Base-by-base conservation (phyloP, 2,113 vertebrate genomes). In the Seriola aureovittata region DNA sequence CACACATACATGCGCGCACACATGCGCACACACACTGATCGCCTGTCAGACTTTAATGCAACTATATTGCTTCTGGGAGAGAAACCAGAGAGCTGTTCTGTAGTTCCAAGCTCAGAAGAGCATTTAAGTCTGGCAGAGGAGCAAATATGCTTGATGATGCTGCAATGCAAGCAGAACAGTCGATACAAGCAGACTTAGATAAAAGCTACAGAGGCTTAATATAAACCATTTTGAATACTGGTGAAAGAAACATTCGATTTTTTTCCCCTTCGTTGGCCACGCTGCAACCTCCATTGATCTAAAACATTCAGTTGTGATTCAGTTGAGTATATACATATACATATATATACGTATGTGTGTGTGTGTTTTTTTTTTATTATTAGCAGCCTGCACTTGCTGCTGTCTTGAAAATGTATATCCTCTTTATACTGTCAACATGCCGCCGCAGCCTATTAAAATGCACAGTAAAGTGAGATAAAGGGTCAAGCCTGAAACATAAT, bases 31-130 rank as follows among this genome's bases (percentile, higher is more conserved):
- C 72, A 76, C 66, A 76, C 54, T 46, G 70, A 88, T 71, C 80
- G 86, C 82, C 88, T 89, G 88, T 87, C 85, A 87, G 85, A 84
- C 81, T 89, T 88, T 86, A 85, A 91, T 87, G 66, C 86, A 92
- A 72, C 84, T 86, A 44, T 78, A 88, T 82, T 76, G 78, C 89
- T 88, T 90, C 88, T 84, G 80, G 71, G 71, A 90, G 84, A 23
- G 83, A 88, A 88, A 93, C 85, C 67, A 32, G 70, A 84, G 85
- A 85, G 86, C 44, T 57, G 23, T 17, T 82, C 66, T 76, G 54
- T 71, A 72, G 62, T 75, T 82, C 54, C 36, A 54, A 87, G 72
- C 89, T 85, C 80, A n/a, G 81, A 85, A 67, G 78, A 89, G 76
- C 75, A 75, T 87, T 89, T 86, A 78, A 86, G 82, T 85, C 64